These are phyloP conservation scores for Microcebus ravelobensis DNA, from an alignment of 2,113 vertebrate genomes.

Conservation along the genomic window DNA sequence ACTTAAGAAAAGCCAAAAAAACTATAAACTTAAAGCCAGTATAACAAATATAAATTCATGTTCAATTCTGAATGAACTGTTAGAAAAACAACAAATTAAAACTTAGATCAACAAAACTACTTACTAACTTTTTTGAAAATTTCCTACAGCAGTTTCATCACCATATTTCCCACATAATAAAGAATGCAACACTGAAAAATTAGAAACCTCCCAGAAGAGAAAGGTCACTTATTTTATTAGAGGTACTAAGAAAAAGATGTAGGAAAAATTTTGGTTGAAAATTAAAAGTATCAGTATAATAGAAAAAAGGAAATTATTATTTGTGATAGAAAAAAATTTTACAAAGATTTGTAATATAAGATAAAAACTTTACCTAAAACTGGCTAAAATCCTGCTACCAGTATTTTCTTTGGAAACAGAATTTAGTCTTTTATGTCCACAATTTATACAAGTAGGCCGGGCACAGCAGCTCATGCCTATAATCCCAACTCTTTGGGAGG, in stretches of 20 bases:
- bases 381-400: not conserved
- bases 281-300: not conserved
- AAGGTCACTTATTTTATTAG: not conserved
- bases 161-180: not conserved
- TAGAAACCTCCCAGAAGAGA: not conserved
- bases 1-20: not conserved
- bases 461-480: too few species aligned
- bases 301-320: not conserved
- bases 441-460: not conserved
- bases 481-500: too few species aligned
- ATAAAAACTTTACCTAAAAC: constrained; percentile 40
- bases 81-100: constrained; percentile 4
- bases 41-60: constrained; percentile 15
- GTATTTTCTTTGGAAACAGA: constrained; percentile 38
- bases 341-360: not conserved
- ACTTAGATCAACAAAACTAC: not conserved
- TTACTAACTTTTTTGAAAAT: not conserved
- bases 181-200: not conserved
- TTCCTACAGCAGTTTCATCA: not conserved
- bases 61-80: constrained; percentile 5
- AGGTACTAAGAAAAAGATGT: not conserved
- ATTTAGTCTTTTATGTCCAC: not conserved
- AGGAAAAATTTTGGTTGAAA: not conserved
- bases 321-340: not conserved
- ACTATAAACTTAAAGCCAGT: not conserved